Base-by-base conservation (phyloP, 2,888 invertebrate species). In the Sarcophaga carnaria region DNA sequence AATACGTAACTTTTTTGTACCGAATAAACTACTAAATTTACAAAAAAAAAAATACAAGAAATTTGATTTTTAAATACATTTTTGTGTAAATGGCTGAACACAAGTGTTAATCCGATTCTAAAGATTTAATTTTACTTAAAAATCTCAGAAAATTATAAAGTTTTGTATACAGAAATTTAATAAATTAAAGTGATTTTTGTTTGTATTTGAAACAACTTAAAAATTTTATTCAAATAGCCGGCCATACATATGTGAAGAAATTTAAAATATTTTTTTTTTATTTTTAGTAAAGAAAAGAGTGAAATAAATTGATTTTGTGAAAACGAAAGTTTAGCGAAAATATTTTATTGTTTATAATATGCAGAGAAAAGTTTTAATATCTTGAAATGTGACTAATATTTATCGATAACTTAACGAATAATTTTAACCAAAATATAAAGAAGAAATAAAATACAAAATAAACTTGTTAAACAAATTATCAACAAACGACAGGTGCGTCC, bases 301-400 rank as follows among this genome's bases (percentile, higher is more conserved):
- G 72, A 64, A 75, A 63, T 20, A 63, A 63, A 47, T 25, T 49
- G 64, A 14, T n/a, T 67, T 66, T 20, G 64, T 72, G 66, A 62
- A 72, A 78, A 63, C 67, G 78, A 80, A 85, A 80, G 64, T 71
- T 66, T 62, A 72, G 60, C 67, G 67, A 77, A 87, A 80, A 77
- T 22, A 27, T 70, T 62, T 66, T 59, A 60, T 54, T 72, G 54
- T 60, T 27, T 22, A 63, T 54, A 37, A 71, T 12, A 66, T 74
- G 25, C 77, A 60, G 47, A 70, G 59, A 82, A 63, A 77, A 80
- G 20, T 66, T 71, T 47, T 60, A 20, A 71, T 63, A 76, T 71
- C 25, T 79, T 76, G 87, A 87, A 87, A 87, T 87, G 87, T 87
- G 85, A 87, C 87, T 85, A 83, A 82, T 83, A 80, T 74, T 72